These are phyloP conservation scores for Papilio protenor DNA, from an alignment of 2,888 invertebrate genomes.

Conservation along the genomic window DNA sequence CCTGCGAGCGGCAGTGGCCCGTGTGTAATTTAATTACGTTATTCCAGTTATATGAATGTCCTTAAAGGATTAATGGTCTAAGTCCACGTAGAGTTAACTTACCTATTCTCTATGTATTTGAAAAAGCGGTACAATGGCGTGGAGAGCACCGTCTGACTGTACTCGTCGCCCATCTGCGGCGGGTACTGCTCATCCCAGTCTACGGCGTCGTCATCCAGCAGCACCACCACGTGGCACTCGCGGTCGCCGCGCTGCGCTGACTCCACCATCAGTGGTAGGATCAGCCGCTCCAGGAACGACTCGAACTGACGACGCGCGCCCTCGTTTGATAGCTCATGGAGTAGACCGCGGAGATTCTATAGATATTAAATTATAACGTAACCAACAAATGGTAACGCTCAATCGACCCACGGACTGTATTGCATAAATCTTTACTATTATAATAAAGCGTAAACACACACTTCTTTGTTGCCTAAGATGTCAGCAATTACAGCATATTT, in stretches of 20 bases:
- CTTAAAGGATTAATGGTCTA: too few relatives aligned
- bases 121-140: slow-evolving; percentile 99
- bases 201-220: slow-evolving; percentile 96
- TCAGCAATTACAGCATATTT: too few relatives aligned
- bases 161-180: slow-evolving; percentile 99
- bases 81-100: slow-evolving; percentile 41
- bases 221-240: slow-evolving; percentile 97
- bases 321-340: slow-evolving; percentile 99
- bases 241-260: slow-evolving; percentile 97
- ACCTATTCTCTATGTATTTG: slow-evolving; percentile 98
- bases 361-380: slow-evolving; percentile 17
- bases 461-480: too few relatives aligned
- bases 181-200: slow-evolving; percentile 99
- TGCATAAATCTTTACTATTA: too few relatives aligned
- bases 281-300: slow-evolving; percentile 96
- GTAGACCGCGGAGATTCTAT: slow-evolving; percentile 96
- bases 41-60: too few relatives aligned
- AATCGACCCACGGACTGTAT: too few relatives aligned
- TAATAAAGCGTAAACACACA: too few relatives aligned
- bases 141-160: slow-evolving; percentile 97
- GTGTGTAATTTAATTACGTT: too few relatives aligned
- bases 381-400: background rate
- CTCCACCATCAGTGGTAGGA: slow-evolving; percentile 98
- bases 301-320: slow-evolving; percentile 99
- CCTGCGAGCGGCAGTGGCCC: too few relatives aligned